Base-by-base conservation (phyloP, 2,113 vertebrate genomes). In the Phrynosoma platyrhinos region DNA sequence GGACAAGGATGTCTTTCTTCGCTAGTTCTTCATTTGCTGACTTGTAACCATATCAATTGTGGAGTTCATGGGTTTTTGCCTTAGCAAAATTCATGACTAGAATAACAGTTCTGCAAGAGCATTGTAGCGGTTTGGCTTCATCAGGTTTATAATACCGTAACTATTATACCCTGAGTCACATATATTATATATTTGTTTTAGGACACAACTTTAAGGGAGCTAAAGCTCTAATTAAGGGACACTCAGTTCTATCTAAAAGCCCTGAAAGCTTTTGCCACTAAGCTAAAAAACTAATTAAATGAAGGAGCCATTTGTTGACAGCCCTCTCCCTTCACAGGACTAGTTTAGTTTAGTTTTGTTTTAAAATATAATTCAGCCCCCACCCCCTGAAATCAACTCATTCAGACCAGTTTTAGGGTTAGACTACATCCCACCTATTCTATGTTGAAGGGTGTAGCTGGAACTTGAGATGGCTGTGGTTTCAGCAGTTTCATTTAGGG, bases 41-140 rank as follows among this genome's bases (percentile, higher is more conserved):
- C 64, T 83, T 72, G 40, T 1, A 0, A 83, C 0, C 0, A 87
- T 47, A 55, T 64, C 4, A 0, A 69, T 62, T 76, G 42, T 47
- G 83, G 62, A 85, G 47, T 55, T 71, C 3, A 74, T 30, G 25
- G 42, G 20, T n/a, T 76, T 27, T 0, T 1, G 64, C 32, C 68
- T 53, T 32, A 30, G 36, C 0, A 40, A 84, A 52, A 36, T 53
- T 1, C 47, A 47, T 42, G 84, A 12, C 47, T 16, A 3, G 14
- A 30, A 16, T 0, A 89, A 71, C 27, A 66, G 13, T 69, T 62
- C 36, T 47, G 36, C 30, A 30, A 36, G 82, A n/a, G 32, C 40
- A 18, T 62, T 30, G 64, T 8, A 30, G 16, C 25, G 1, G 21
- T 84, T 84, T 74, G 69, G n/a, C 12, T 47, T 40, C 72, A n/a